Evolutionary conservation across 2,797 vertebrate genomes (phyloP), one percentile per base, ranked within the genome.

Genomic region (Manis crassicaudata): DNA sequence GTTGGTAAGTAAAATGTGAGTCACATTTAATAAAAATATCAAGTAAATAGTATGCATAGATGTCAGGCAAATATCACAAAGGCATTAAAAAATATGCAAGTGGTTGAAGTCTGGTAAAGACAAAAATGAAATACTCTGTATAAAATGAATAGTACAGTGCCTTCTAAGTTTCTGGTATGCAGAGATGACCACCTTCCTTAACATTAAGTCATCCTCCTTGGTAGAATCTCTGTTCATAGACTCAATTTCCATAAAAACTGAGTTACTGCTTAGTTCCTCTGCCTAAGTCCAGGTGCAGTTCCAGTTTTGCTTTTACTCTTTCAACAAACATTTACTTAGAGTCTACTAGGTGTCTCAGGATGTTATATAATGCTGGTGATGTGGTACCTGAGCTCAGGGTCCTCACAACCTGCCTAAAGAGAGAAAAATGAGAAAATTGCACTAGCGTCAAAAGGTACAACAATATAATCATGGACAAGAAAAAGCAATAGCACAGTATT

Each of bases 1-100:
- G 12, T 32, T 86, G 72, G n/a, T 73, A 12, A 95, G 46, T 85
- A 92, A 88, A 94, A 94, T 88, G 18, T 35, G 25, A 92, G 23
- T 62, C 52, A 67, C 67, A 88, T 67, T 81, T 80, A 82, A 73
- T 46, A 70, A 88, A 85, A 67, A 85, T 87, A 72, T 32, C 35
- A 79, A 83, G 60, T 40, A 90, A 93, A 83, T 67, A 75, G 46
- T 82, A 73, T 37, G 23, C 50, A 68, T 32, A 62, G 20, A 88
- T 35, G 3, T 76, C 94, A 54, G n/a, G 37, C 37, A 84, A 58
- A 83, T 46, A 32, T 52, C 62, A 60, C 16, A 77, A 84, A 85
- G 37, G 13, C 5, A 67, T 70, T 60, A 40, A 37, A 43, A 8
- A 80, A 54, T 94, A 37, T 60, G n/a, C n/a, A 27, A 62, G 3